phyloP scores from a whole-genome alignment of 2,888 invertebrate species.

The Lapara coniferarum region DNA sequence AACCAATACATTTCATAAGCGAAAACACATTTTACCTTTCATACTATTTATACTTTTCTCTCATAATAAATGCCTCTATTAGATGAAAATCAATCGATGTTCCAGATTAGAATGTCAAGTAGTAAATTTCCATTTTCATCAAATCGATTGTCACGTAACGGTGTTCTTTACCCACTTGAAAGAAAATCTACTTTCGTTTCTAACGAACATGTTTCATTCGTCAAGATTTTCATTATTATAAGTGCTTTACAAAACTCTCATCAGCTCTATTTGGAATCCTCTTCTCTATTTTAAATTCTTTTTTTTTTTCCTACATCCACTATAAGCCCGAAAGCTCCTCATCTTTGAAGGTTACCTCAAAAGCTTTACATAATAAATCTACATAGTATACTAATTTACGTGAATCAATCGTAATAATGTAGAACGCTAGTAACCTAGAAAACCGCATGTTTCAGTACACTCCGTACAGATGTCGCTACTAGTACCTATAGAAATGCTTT shows the following conservation, averaged over 20 bases:
- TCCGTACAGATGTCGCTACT: slow-evolving; percentile 60
- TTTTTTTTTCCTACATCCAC: no score
- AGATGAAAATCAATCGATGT: background rate
- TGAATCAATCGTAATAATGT: slow-evolving; percentile 16
- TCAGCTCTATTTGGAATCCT: background rate
- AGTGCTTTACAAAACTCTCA: background rate
- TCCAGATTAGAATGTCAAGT: background rate
- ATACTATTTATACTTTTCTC: no score
- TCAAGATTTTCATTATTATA: no score
- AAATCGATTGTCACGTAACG: background rate
- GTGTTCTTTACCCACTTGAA: background rate
- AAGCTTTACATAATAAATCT: background rate
- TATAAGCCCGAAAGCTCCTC: background rate
- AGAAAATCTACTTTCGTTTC: no score
- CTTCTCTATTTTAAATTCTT: no score
- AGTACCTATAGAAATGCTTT: slow-evolving; percentile 30
- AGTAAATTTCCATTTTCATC: slow-evolving; percentile 4
- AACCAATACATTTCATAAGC: slow-evolving; percentile 3
- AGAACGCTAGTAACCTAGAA: slow-evolving; percentile 56
- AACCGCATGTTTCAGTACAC: slow-evolving; percentile 40
- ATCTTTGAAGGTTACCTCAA: background rate
- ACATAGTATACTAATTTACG: slow-evolving; percentile 30
- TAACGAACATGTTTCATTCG: no score
- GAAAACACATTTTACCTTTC: background rate
- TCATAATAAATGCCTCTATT: no score